Evolutionary conservation across 1,140 invertebrate species (phyloP), one percentile per base, ranked within the genome.

Genomic region (Hyles euphorbiae): DNA sequence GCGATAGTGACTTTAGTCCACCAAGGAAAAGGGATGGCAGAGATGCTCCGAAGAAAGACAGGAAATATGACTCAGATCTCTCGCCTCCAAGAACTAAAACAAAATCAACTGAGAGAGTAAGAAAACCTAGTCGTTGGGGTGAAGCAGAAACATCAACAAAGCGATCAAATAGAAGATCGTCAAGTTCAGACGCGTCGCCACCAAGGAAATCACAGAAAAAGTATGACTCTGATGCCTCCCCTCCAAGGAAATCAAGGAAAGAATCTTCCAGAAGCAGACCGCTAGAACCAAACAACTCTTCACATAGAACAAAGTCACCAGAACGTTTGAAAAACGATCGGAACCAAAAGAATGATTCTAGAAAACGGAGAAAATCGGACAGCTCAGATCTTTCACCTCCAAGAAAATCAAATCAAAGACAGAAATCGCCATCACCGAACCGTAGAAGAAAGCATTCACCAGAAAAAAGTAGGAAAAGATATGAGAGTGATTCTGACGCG

Each of bases 361-460:
- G 12, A 3, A 54, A 60, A 3, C 47, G 40, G 3, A 60, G 48
- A 51, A 34, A 60, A 34, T 55, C 59, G 11, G 8, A 33, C 49
- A 75, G 79, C 63, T 78, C 72, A 10, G 78, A 85, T 68, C 6
- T 59, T 5, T 83, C 80, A 8, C 81, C 80, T 4, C 77, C 73
- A 2, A 72, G 80, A 61, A 78, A 56, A 60, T 43, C 50, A 34
- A 7, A 65, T 45, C 36, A 36, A 33, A 59, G n/a, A n/a, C n/a
- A 59, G 11, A 45, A 58, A 58, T 58, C 61, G 4, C 5, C 32
- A 34, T 61, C 59, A 34, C 12, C 22, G 22, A 44, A 2, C 53
- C 34, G 45, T 54, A 44, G 10, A 48, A 58, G 47, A 22, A 54
- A 58, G 8, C n/a, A 44, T 11, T 22, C 55, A 11, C 55, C 22